Evolutionary conservation across 2,113 vertebrate species (phyloP).

Genomic region (Dasyornis broadbenti): DNA sequence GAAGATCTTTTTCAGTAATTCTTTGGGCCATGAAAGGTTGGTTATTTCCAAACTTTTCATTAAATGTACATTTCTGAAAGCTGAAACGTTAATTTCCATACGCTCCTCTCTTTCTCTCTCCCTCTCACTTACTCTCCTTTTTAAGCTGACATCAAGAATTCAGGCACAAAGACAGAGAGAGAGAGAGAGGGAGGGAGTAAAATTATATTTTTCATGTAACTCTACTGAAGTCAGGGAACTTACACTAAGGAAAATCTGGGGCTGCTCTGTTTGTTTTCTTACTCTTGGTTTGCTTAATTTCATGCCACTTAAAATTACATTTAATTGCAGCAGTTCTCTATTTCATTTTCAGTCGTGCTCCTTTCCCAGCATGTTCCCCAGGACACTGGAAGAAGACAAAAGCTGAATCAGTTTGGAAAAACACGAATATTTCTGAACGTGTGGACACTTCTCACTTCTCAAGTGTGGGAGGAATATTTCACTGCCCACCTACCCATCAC

Average conservation of each 20-base stretch:
- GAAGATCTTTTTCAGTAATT: constrained; percentile 43
- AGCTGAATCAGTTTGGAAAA: constrained; percentile 20
- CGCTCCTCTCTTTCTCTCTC: neutral
- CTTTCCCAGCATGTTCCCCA: neutral
- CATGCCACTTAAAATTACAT: constrained; percentile 4
- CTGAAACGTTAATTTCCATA: constrained; percentile 60
- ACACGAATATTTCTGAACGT: neutral
- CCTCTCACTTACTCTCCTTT: neutral
- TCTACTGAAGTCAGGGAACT: constrained; percentile 39
- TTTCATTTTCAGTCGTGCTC: constrained; percentile 8
- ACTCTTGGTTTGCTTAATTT: constrained; percentile 43
- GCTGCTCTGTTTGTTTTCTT: constrained; percentile 55
- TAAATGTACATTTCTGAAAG: constrained; percentile 43
- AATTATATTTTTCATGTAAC: constrained; percentile 50
- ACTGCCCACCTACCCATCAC: neutral
- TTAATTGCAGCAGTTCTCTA: constrained; percentile 13
- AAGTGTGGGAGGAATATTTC: constrained; percentile 26
- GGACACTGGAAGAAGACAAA: neutral
- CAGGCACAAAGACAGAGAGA: constrained; percentile 15
- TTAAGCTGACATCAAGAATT: constrained; percentile 62
- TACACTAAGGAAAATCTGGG: constrained; percentile 32
- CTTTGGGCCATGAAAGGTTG: constrained; percentile 17
- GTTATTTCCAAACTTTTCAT: constrained; percentile 54
- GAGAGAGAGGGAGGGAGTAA: neutral
- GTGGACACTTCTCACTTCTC: constrained; percentile 31